Conservation (phyloP, 2,797 vertebrate species). For the Chromobotia macracanthus region DNA sequence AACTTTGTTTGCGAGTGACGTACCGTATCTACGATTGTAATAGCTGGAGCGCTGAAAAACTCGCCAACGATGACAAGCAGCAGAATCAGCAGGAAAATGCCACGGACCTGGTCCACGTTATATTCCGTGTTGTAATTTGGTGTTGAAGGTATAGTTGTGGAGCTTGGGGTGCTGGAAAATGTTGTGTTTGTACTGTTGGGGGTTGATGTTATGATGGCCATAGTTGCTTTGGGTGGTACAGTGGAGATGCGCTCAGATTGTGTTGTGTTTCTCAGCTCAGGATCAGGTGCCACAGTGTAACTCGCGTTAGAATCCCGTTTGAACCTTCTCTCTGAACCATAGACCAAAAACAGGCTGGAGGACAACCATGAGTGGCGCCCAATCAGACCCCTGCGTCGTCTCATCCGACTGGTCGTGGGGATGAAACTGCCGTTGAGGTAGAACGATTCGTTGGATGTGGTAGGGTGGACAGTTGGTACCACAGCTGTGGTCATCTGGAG, state of each 20-base stretch:
- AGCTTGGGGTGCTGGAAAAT: constrained; percentile 21
- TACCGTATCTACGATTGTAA: constrained; percentile 95
- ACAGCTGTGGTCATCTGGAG: constrained; percentile 36
- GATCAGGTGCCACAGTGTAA: background rate
- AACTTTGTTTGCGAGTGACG: background rate
- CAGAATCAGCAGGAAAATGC: constrained; percentile 91
- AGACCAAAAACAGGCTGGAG: background rate
- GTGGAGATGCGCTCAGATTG: background rate
- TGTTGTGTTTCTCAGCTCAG: background rate
- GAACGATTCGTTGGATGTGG: constrained; percentile 3
- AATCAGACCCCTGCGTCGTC: constrained; percentile 60
- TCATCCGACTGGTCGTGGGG: background rate
- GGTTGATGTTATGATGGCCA: constrained; percentile 37
- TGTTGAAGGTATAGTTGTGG: constrained; percentile 30
- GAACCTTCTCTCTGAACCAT: constrained; percentile 31
- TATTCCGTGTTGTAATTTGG: constrained; percentile 72
- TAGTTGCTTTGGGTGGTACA: background rate
- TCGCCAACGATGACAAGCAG: constrained; percentile 94
- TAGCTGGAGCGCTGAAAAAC: constrained; percentile 95
- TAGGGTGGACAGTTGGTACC: background rate
- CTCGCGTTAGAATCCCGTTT: constrained; percentile 57
- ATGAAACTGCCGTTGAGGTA: constrained; percentile 4
- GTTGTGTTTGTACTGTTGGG: background rate
- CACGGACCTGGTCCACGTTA: constrained; percentile 86
- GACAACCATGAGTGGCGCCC: constrained; percentile 17